These are phyloP conservation scores for Chrosomus eos DNA, from an alignment of 2,797 vertebrate genomes.

Conservation along the genomic window DNA sequence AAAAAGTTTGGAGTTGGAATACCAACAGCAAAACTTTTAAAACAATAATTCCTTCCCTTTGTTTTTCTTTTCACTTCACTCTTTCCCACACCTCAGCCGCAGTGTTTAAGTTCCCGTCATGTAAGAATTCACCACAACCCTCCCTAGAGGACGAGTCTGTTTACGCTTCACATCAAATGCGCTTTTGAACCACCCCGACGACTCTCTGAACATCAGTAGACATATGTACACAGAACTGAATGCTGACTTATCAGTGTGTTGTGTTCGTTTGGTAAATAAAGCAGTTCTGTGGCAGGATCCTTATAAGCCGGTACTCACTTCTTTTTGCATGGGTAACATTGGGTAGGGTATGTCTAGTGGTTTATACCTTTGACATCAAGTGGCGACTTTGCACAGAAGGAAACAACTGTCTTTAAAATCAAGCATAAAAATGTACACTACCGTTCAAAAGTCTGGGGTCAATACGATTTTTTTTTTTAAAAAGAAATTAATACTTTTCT, in stretches of 20 bases:
- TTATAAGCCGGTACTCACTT: conserved; percentile 46
- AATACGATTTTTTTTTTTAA: too few relatives aligned
- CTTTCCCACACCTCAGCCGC: conserved; percentile 64
- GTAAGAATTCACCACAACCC: conserved; percentile 70
- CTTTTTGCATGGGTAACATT: conserved; percentile 22
- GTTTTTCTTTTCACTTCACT: conserved; percentile 72
- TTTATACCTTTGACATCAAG: not conserved
- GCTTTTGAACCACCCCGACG: conserved; percentile 64
- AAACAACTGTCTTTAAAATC: not conserved
- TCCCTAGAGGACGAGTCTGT: conserved; percentile 60
- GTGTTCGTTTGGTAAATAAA: conserved; percentile 73
- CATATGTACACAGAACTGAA: conserved; percentile 67
- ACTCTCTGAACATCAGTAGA: conserved; percentile 68
- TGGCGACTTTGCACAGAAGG: not conserved
- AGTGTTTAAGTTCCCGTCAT: conserved; percentile 75
- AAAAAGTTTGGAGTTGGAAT: conserved; percentile 12
- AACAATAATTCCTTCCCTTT: conserved; percentile 63
- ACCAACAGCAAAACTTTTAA: conserved; percentile 29
- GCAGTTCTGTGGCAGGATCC: conserved; percentile 51
- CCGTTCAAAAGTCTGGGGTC: too few relatives aligned
- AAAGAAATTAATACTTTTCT: too few relatives aligned
- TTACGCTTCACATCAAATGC: conserved; percentile 69
- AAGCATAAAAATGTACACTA: not conserved
- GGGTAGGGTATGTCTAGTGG: not conserved
- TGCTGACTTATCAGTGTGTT: conserved; percentile 72